phyloP scores from a whole-genome alignment of 2,888 invertebrate genomes.

The Drosophila flavopinicola region DNA sequence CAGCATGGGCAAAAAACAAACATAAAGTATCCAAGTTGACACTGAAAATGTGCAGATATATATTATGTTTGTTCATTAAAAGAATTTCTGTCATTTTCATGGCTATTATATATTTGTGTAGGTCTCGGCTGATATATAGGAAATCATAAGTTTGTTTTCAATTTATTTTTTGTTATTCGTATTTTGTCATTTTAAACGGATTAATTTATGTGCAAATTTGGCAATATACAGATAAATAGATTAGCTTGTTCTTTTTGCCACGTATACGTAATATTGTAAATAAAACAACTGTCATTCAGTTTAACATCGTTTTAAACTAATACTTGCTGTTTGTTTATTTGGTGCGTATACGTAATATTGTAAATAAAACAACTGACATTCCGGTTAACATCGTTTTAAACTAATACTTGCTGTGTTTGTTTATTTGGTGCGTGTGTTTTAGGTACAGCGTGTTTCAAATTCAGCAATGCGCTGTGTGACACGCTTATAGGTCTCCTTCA shows the following conservation, averaged over 20 bases:
- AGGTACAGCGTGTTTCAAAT: constrained; percentile 23
- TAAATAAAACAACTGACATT: too few relatives aligned
- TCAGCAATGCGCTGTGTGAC: constrained; percentile 25
- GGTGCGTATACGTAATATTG: neutral
- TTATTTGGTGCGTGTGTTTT: constrained; percentile 5
- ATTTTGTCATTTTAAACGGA: constrained; percentile 9
- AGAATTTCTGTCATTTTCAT: constrained; percentile 51
- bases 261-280: neutral
- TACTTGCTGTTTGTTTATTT: neutral
- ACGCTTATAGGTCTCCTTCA: constrained; percentile 38
- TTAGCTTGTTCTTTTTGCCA: neutral
- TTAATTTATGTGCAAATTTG: constrained; percentile 18
- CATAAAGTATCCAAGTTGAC: constrained; percentile 67
- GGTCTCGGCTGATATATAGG: constrained; percentile 38
- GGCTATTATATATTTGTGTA: constrained; percentile 17
- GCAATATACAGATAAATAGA: neutral
- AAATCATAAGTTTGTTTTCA: constrained; percentile 25
- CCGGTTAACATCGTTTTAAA: neutral
- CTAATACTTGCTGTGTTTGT: neutral
- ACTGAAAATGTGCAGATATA: constrained; percentile 62
- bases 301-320: neutral
- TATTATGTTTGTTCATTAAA: constrained; percentile 59
- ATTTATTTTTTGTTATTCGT: neutral
- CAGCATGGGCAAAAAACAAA: constrained; percentile 38
- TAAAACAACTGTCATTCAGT: too few relatives aligned